Evolutionary conservation across 2,888 invertebrate species (phyloP).

Genomic region (Platerodrilus igneus): DNA sequence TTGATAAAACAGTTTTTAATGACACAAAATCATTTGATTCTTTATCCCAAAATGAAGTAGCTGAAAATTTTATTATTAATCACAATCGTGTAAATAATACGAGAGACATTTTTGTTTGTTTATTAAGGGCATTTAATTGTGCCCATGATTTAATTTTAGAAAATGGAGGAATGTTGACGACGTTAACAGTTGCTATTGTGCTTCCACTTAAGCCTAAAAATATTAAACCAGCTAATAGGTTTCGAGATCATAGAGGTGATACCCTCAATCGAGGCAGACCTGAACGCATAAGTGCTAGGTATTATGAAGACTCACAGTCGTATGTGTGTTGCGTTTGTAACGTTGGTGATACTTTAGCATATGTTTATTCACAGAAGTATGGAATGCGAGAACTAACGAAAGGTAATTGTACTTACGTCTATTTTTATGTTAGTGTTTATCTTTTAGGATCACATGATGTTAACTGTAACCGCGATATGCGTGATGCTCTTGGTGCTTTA

Average conservation of each 20-base stretch:
- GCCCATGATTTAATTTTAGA: slow-evolving; percentile 81
- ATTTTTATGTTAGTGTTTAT: background rate
- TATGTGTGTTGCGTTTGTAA: slow-evolving; percentile 81
- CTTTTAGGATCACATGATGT: slow-evolving; percentile 74
- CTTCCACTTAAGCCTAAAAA: slow-evolving; percentile 52
- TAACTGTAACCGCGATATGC: slow-evolving; percentile 76
- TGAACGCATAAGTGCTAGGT: background rate
- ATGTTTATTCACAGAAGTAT: slow-evolving; percentile 68
- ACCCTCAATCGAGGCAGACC: background rate
- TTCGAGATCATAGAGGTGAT: slow-evolving; percentile 1
- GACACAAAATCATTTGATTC: slow-evolving; percentile 45
- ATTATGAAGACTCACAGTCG: slow-evolving; percentile 42
- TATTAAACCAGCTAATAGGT: slow-evolving; percentile 1
- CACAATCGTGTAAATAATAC: slow-evolving; percentile 49
- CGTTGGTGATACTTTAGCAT: slow-evolving; percentile 86
- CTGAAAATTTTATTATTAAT: slow-evolving; percentile 11
- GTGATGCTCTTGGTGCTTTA: slow-evolving; percentile 82
- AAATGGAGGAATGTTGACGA: slow-evolving; percentile 77
- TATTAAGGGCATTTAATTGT: slow-evolving; percentile 75
- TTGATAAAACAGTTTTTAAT: slow-evolving; percentile 65
- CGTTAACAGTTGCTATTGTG: slow-evolving; percentile 75
- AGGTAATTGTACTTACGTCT: slow-evolving; percentile 43
- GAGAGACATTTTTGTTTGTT: slow-evolving; percentile 70
- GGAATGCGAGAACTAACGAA: slow-evolving; percentile 83
- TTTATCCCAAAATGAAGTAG: slow-evolving; percentile 35